Percentiles rank a stretch among this genome's conserved stretches.
phyloP scores from a whole-genome alignment of 2,113 vertebrate species.

The Myotis davidii region DNA sequence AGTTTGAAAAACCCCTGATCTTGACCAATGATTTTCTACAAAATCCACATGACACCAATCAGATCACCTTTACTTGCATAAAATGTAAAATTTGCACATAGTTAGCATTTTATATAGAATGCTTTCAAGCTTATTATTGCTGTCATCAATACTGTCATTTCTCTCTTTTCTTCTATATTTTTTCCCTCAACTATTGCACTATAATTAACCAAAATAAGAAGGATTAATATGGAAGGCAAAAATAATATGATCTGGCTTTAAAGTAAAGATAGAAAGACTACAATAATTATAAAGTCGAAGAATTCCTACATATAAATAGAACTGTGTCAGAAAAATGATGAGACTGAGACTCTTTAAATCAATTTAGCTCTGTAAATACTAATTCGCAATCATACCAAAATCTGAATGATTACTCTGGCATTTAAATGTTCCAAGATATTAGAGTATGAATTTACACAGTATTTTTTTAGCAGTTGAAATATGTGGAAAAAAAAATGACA shows the following conservation, averaged over 20 bases:
- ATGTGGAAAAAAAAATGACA: background rate
- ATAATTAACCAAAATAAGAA: background rate
- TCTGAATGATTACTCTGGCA: slow-evolving; percentile 10
- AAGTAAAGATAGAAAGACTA: slow-evolving; percentile 19
- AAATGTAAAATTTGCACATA: background rate
- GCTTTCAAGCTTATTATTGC: slow-evolving; percentile 15
- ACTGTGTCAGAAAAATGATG: slow-evolving; percentile 8
- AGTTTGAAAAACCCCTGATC: background rate
- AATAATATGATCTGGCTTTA: background rate
- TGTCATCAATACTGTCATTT: background rate
- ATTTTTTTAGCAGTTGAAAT: slow-evolving; percentile 52
- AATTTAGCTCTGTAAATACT: slow-evolving; percentile 30
- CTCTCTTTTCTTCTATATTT: background rate
- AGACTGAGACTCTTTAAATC: background rate
- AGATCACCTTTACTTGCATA: background rate
- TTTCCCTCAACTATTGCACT: background rate
- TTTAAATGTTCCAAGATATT: slow-evolving; percentile 41
- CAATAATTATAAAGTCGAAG: background rate
- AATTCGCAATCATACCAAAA: slow-evolving; percentile 37
- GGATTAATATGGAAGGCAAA: slow-evolving; percentile 28
- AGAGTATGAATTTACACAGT: slow-evolving; percentile 27
- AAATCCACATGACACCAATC: slow-evolving; percentile 18
- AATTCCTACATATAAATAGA: background rate
- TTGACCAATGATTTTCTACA: slow-evolving; percentile 1
- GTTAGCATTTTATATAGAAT: background rate